Evolutionary conservation across 2,888 invertebrate genomes (phyloP).

Genomic region (Diarsia brunnea): DNA sequence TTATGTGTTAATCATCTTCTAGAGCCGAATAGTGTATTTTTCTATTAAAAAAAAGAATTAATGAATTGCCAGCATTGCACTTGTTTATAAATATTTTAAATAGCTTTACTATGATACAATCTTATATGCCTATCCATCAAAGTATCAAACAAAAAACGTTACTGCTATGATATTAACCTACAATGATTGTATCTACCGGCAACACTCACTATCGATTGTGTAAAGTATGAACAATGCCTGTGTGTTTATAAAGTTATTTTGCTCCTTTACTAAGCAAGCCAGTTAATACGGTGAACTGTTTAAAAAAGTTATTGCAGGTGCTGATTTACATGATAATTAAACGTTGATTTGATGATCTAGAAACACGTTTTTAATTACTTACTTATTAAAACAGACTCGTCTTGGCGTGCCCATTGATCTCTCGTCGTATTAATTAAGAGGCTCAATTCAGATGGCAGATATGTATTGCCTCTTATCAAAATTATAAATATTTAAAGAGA

Average conservation of each 20-base stretch:
- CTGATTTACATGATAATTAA: constrained; percentile 30
- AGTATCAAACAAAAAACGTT: constrained; percentile 38
- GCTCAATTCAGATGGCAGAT: background rate
- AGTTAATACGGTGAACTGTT: constrained; percentile 51
- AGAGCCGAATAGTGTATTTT: background rate
- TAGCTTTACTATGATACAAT: constrained; percentile 31
- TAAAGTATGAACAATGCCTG: constrained; percentile 59
- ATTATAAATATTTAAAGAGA: background rate
- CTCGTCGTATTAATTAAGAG: background rate
- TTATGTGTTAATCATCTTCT: background rate
- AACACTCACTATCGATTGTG: constrained; percentile 58
- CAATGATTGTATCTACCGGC: constrained; percentile 53
- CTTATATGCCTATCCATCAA: constrained; percentile 21
- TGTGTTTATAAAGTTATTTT: constrained; percentile 57
- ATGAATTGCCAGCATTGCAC: background rate
- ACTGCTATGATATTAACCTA: constrained; percentile 63
- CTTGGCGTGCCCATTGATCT: background rate
- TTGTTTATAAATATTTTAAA: constrained; percentile 16
- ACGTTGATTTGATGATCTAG: constrained; percentile 9
- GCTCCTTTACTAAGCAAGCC: constrained; percentile 46
- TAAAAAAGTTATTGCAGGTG: constrained; percentile 58
- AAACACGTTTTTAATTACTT: constrained; percentile 5
- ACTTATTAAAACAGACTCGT: background rate
- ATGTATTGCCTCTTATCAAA: background rate
- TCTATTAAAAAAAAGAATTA: background rate